Evolutionary conservation across 2,797 vertebrate species (phyloP).

Genomic region (Hydrophis major): DNA sequence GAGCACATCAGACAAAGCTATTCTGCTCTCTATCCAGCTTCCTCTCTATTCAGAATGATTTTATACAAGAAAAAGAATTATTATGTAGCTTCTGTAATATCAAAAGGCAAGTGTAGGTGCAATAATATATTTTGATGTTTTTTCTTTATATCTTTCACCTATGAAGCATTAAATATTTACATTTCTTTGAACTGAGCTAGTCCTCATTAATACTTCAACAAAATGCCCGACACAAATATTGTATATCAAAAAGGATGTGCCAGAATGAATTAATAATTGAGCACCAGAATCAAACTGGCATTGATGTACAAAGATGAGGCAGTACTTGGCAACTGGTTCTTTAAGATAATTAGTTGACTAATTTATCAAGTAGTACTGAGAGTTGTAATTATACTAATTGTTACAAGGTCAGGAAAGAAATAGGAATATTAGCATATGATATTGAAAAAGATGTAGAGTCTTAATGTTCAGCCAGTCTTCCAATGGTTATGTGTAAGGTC

Average conservation of each 20-base stretch:
- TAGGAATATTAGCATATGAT: not conserved
- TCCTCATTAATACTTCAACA: not conserved
- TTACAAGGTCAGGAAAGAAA: not conserved
- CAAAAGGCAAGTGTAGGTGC: not conserved
- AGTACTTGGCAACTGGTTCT: not conserved
- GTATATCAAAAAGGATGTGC: not conserved
- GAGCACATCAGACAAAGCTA: not conserved
- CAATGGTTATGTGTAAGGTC: not conserved
- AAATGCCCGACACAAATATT: not conserved
- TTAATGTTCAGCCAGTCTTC: not conserved
- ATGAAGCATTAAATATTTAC: not conserved
- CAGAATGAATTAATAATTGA: not conserved
- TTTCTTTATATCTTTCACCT: not conserved
- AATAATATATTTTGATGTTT: not conserved
- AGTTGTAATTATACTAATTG: not conserved
- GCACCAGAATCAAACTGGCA: not conserved
- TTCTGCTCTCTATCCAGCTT: not conserved
- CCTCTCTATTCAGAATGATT: not conserved
- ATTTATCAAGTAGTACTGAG: not conserved
- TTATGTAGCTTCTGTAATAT: not conserved
- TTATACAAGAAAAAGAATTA: not conserved
- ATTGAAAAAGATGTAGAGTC: not conserved
- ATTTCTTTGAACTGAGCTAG: not conserved
- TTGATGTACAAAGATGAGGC: not conserved
- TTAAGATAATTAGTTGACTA: not conserved